A percentile compares a stretch with the other conserved stretches of the same genome.
phyloP scores from a whole-genome alignment of 2,113 vertebrate genomes.

The Pseudolaguvia tuberculata region DNA sequence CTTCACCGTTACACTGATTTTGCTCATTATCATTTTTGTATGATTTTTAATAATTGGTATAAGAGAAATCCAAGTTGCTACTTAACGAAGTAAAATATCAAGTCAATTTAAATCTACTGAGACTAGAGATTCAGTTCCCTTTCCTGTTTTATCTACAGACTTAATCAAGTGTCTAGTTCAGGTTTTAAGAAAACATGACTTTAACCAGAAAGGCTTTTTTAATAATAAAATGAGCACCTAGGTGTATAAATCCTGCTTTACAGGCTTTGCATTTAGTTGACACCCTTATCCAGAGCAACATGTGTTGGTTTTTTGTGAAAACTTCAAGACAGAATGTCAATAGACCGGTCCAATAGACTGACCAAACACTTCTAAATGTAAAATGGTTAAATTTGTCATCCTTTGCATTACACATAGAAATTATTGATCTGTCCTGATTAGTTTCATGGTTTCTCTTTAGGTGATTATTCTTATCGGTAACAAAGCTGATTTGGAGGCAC shows the following conservation, averaged over 20 bases:
- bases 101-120: too few species aligned
- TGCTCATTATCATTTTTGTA: too few species aligned
- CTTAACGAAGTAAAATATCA: neutral
- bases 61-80: neutral
- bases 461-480: constrained; percentile 99
- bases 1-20: too few species aligned
- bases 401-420: neutral
- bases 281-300: too few species aligned
- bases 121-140: neutral
- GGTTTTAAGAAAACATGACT: neutral
- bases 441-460: constrained; percentile 59
- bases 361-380: too few species aligned
- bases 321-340: too few species aligned
- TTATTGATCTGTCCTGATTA: neutral
- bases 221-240: neutral
- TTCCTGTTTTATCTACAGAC: neutral
- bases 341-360: too few species aligned
- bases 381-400: neutral
- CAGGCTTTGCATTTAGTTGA: neutral
- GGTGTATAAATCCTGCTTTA: neutral
- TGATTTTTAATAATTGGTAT: too few species aligned
- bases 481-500: constrained; percentile 96
- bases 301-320: too few species aligned
- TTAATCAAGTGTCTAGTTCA: neutral
- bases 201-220: neutral